These are phyloP conservation scores for Drosophila nr. fundita DNA, from an alignment of 2,888 invertebrate species.

Conservation along the genomic window DNA sequence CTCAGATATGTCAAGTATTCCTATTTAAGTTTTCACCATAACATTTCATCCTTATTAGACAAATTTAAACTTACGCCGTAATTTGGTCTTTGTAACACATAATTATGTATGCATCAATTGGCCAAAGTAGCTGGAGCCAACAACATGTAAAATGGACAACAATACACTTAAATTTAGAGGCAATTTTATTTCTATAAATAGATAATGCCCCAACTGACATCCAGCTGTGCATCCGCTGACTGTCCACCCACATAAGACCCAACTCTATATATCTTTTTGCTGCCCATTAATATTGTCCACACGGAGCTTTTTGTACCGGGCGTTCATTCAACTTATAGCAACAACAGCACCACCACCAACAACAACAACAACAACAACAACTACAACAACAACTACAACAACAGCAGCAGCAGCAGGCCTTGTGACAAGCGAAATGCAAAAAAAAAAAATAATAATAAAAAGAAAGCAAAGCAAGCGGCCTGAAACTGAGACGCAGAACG, in stretches of 20 bases:
- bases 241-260: constrained; percentile 25
- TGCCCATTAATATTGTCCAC: constrained; percentile 55
- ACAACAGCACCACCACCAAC: constrained; percentile 15
- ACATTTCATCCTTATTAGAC: too few species aligned
- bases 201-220: constrained; percentile 32
- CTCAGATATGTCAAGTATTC: not conserved
- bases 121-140: not conserved
- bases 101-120: constrained; percentile 4
- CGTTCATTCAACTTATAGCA: constrained; percentile 66
- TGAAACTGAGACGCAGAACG: constrained; percentile 29
- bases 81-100: not conserved
- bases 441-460: constrained; percentile 17
- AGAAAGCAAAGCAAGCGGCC: constrained; percentile 16
- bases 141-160: not conserved
- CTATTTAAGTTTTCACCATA: not conserved
- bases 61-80: not conserved
- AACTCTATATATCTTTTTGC: constrained; percentile 37
- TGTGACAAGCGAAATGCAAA: constrained; percentile 61
- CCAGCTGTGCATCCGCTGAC: constrained; percentile 36
- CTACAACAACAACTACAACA: constrained; percentile 27
- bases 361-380: constrained; percentile 27
- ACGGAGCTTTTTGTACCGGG: constrained; percentile 50
- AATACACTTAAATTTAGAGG: constrained; percentile 28
- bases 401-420: constrained; percentile 17
- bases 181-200: constrained; percentile 47